Conservation (phyloP, 2,888 invertebrate genomes). For the Liposcelis brunnea region DNA sequence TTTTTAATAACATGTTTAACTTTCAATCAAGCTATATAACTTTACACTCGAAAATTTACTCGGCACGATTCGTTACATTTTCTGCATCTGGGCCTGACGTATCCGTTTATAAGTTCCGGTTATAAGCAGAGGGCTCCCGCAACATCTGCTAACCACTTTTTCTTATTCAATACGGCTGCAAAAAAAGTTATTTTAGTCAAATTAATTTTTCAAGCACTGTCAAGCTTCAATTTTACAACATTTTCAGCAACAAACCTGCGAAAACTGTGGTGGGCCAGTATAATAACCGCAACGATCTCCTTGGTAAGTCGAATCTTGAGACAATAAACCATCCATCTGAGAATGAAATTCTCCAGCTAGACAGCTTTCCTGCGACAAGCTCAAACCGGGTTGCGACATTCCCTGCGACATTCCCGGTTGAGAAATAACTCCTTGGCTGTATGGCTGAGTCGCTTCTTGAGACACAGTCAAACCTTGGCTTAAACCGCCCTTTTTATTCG, state of each 20-base stretch:
- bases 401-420: constrained; percentile 40
- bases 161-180: too few species aligned
- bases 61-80: too few species aligned
- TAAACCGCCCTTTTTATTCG: constrained; percentile 21
- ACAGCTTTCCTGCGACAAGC: constrained; percentile 65
- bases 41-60: too few species aligned
- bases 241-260: constrained; percentile 14
- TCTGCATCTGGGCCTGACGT: too few species aligned
- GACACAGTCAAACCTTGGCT: constrained; percentile 21
- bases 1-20: too few species aligned
- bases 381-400: constrained; percentile 52
- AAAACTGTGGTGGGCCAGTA: constrained; percentile 17
- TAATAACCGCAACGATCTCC: constrained; percentile 26
- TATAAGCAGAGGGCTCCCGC: constrained; percentile 7
- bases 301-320: constrained; percentile 81
- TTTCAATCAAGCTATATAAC: too few species aligned
- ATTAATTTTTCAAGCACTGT: too few species aligned
- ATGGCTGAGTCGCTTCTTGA: constrained; percentile 60
- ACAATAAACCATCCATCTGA: constrained; percentile 86
- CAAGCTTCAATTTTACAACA: too few species aligned
- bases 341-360: constrained; percentile 72
- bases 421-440: constrained; percentile 42
- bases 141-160: constrained; percentile 1
- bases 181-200: too few species aligned
- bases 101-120: too few species aligned